These are phyloP conservation scores for Pinctada fucata DNA, from an alignment of 2,888 invertebrate species.

Conservation along the genomic window DNA sequence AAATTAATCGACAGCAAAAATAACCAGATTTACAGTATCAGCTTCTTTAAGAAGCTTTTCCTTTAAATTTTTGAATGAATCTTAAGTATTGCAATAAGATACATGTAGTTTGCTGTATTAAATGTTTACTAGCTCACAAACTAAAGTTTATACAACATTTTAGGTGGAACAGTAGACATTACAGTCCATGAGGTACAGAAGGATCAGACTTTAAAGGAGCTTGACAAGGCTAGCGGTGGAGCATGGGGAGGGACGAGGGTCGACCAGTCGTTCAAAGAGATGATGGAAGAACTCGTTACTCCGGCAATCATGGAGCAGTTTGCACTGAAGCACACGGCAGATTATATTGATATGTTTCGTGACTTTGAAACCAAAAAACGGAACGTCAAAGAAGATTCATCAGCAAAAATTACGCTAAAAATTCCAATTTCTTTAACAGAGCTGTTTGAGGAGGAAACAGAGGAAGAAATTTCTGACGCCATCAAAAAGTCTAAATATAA, in stretches of 20 bases:
- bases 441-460: conserved; percentile 33
- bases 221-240: conserved; percentile 41
- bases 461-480: conserved; percentile 35
- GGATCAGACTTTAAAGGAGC: conserved; percentile 37
- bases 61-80: too few species aligned
- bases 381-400: conserved; percentile 34
- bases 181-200: conserved; percentile 37
- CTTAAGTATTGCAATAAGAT: too few species aligned
- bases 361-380: conserved; percentile 58
- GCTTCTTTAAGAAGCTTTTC: too few species aligned
- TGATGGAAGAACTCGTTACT: conserved; percentile 34
- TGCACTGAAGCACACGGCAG: conserved; percentile 36
- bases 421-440: conserved; percentile 43
- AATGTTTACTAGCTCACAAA: background rate
- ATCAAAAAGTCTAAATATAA: conserved; percentile 33
- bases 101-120: too few species aligned
- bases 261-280: conserved; percentile 35
- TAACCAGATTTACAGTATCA: too few species aligned
- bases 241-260: conserved; percentile 47
- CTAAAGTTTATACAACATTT: background rate
- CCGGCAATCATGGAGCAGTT: conserved; percentile 33
- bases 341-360: conserved; percentile 48
- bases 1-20: too few species aligned
- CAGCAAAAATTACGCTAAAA: conserved; percentile 45
- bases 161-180: conserved; percentile 47